Evolutionary conservation across 2,888 invertebrate genomes (phyloP), one percentile per base, ranked within the genome.

Genomic region (Geotrupes spiniger): DNA sequence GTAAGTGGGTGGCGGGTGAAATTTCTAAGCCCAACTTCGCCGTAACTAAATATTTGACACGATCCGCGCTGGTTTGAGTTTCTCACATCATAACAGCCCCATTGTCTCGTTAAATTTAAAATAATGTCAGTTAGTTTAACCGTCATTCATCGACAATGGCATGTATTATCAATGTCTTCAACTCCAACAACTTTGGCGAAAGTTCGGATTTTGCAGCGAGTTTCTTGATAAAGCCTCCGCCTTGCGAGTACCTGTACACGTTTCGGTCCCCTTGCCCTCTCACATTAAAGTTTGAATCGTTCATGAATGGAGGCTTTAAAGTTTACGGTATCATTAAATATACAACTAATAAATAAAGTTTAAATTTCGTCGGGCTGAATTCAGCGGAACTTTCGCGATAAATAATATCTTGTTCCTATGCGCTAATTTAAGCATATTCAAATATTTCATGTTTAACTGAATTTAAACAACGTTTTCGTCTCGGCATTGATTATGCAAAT

Each of bases 141-240:
- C 33, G 33, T 15, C 12, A 14, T 33, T 33, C 33, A 33, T 33
- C 11, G 21, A 21, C 21, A 21, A 21, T 21, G 21, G 33, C 5
- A 4, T 9, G 12, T 33, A 33, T 33, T 33, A 33, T 33, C 33
- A 33, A 33, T 14, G 33, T 33, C 33, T 33, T 33, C 33, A 33
- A 15, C 33, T 33, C 33, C 3, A 14, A 15, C 33, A 33, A 33
- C 38, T 37, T 29, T 39, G 38, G 49, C 12, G 9, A 10, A 41
- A 27, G 9, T 26, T 40, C n/a, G 14, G 36, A 42, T 27, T 42
- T 39, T 28, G 43, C 25, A 38, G 49, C 39, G 28, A 51, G 48
- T 42, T 40, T 48, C 45, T 49, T 49, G 45, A 41, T 52, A 44
- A 52, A 52, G 48, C 36, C 25, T 52, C 48, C 52, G 43, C 41